Evolutionary conservation across 2,888 invertebrate species (phyloP), one percentile per base, ranked within the genome.

Genomic region (Yponomeuta evonymella): DNA sequence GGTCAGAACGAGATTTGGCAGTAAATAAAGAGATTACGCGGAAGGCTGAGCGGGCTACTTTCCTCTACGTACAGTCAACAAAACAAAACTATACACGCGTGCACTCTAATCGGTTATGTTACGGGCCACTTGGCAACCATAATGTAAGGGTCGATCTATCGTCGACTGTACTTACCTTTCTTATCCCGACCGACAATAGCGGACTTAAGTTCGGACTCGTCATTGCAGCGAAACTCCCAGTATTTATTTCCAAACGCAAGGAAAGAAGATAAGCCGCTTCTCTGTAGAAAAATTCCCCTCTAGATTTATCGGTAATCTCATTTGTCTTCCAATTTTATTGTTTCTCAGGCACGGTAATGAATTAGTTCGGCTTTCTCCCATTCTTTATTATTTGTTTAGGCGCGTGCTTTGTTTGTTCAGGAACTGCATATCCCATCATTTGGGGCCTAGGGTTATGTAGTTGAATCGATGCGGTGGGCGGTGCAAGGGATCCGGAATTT

Each of bases 171-270:
- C 8, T 8, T 8, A 43, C 85, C 83, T 85, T 86, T 84, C 86
- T 88, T 86, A 87, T 87, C 86, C 87, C 78, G 79, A 83, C 84
- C 86, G 83, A 88, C 87, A 89, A 88, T 83, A 81, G 83, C 73
- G 80, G 85, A 83, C 84, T 88, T 87, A 87, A 81, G 83, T 83
- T 83, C 79, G 79, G 81, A 75, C 80, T 83, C 82, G 81, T 87
- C 84, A 84, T 84, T 85, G 86, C 85, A 81, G 79, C 83, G 83
- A 85, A 79, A 79, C 82, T 78, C 77, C 51, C 78, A 76, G 86
- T 84, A 86, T 85, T 86, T 88, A 86, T 86, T 84, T 84, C 87
- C 81, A 82, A 86, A 87, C 84, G 84, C 82, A 86, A 83, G 83
- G 79, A 87, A 88, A 88, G 85, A 80, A 86, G 86, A 85, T 88